Percentiles rank a stretch among this genome's conserved stretches.
These are phyloP conservation scores for Clinocottus analis DNA, from an alignment of 2,113 vertebrate species.

Conservation along the genomic window DNA sequence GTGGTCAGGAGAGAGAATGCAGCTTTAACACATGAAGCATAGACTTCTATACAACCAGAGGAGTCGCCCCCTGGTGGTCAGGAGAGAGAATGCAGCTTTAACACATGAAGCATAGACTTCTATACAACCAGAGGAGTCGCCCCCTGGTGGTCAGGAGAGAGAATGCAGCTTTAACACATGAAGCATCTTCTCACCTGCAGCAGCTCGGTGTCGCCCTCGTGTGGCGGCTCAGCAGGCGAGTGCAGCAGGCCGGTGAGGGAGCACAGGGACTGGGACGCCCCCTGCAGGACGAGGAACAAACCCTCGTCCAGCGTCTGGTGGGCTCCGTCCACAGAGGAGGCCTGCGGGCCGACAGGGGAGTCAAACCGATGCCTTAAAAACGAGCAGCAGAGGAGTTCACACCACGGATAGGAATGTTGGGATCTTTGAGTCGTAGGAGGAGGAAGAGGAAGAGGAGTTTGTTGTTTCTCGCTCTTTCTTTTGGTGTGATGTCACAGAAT, in stretches of 20 bases:
- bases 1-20: too few relatives aligned
- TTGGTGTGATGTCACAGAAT: conserved; percentile 16
- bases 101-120: too few relatives aligned
- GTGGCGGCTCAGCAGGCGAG: conserved; percentile 56
- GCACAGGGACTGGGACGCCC: conserved; percentile 82
- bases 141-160: too few relatives aligned
- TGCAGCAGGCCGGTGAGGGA: conserved; percentile 82
- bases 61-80: too few relatives aligned
- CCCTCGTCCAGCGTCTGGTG: conserved; percentile 81
- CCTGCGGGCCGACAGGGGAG: conserved; percentile 66
- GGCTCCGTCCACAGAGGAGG: conserved; percentile 60
- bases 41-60: too few relatives aligned
- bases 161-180: too few relatives aligned
- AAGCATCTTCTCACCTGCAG: too few relatives aligned
- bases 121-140: too few relatives aligned
- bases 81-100: too few relatives aligned
- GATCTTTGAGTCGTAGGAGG: not conserved
- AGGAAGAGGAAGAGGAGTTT: not conserved
- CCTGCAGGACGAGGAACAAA: conserved; percentile 85
- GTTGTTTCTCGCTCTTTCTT: not conserved
- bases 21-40: too few relatives aligned
- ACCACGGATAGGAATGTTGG: not conserved
- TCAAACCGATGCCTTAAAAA: not conserved
- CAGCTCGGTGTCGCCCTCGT: conserved; percentile 71
- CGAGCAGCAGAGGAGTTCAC: not conserved